phyloP scores from a whole-genome alignment of 2,888 invertebrate species.

The Galeruca laticollis region DNA sequence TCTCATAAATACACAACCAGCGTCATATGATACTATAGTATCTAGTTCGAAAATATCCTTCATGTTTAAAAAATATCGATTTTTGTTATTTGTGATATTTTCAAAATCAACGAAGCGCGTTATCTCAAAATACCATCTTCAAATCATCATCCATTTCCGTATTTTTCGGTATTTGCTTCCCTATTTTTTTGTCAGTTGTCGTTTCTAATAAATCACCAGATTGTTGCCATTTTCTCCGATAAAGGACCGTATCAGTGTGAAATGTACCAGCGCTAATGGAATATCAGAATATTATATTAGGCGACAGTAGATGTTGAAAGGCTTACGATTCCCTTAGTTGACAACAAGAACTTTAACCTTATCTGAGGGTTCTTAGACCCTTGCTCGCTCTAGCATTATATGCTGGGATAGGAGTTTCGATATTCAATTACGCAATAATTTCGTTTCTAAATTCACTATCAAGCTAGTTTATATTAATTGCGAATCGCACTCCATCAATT shows the following conservation, averaged over 20 bases:
- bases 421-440: not conserved
- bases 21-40: too few species aligned
- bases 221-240: conserved; percentile 34
- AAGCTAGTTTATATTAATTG: not conserved
- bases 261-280: conserved; percentile 35
- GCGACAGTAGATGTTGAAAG: conserved; percentile 11
- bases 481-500: not conserved
- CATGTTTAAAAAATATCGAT: too few species aligned
- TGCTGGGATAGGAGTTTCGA: conserved; percentile 1
- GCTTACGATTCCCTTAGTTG: conserved; percentile 14
- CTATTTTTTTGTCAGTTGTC: conserved; percentile 18
- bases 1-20: too few species aligned
- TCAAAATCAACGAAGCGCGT: too few species aligned
- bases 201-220: conserved; percentile 29
- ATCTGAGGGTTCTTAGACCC: conserved; percentile 22
- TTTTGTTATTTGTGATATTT: too few species aligned
- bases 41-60: too few species aligned
- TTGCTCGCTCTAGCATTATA: conserved; percentile 17
- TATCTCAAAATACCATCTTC: conserved; percentile 15
- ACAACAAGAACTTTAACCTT: conserved; percentile 25
- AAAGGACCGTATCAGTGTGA: conserved; percentile 30
- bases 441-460: not conserved
- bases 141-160: conserved; percentile 17
- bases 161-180: not conserved
- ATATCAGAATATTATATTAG: conserved; percentile 34